phyloP scores from a whole-genome alignment of 2,888 invertebrate species.

The Xanthorhoe designata region DNA sequence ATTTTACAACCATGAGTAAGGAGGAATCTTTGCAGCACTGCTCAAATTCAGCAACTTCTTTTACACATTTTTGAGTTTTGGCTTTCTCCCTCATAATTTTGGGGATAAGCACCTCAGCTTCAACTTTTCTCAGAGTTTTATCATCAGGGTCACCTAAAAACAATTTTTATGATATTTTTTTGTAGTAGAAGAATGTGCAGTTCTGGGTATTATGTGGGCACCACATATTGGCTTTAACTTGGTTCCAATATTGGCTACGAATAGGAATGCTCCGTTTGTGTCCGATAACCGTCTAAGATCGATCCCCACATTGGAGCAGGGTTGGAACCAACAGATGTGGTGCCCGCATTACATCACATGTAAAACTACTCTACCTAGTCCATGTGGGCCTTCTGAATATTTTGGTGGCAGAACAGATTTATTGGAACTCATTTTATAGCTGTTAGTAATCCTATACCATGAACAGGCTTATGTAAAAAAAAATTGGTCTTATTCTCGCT shows the following conservation, averaged over 20 bases:
- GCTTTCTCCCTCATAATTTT: slow-evolving; percentile 95
- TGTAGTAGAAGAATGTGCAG: not conserved
- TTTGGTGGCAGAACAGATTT: slow-evolving; percentile 74
- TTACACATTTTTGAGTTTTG: slow-evolving; percentile 90
- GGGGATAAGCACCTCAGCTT: slow-evolving; percentile 94
- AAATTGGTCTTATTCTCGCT: no score
- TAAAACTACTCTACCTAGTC: slow-evolving; percentile 73
- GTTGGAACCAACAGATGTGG: no score
- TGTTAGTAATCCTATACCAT: not conserved
- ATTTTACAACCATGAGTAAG: slow-evolving; percentile 90
- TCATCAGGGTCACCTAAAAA: slow-evolving; percentile 94
- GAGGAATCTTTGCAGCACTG: slow-evolving; percentile 90
- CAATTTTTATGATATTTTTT: not conserved
- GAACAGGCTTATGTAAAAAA: no score
- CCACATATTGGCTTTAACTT: no score
- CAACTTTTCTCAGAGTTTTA: slow-evolving; percentile 92
- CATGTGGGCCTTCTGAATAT: slow-evolving; percentile 82
- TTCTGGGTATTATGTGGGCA: no score
- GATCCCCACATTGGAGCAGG: no score
- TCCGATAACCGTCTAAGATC: no score
- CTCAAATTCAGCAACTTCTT: slow-evolving; percentile 89
- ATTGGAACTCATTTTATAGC: slow-evolving; percentile 43
- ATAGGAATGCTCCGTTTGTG: no score
- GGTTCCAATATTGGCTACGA: no score
- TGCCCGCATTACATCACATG: not conserved